These are phyloP conservation scores for Coelogynopora nodosa DNA, from an alignment of 2,888 invertebrate species.

Conservation along the genomic window DNA sequence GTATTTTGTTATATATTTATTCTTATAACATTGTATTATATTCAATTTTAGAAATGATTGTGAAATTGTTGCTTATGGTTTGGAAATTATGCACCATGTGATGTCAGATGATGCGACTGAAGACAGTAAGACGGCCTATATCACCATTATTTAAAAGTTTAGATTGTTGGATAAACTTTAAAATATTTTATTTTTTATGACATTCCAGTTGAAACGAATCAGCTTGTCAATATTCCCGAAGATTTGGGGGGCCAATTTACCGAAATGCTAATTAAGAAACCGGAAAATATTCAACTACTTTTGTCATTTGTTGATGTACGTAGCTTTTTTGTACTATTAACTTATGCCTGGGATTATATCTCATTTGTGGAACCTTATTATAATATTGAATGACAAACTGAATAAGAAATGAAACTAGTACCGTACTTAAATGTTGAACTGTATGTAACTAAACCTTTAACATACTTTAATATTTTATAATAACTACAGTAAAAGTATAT, in stretches of 20 bases:
- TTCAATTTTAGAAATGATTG: constrained; percentile 38
- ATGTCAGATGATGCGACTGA: constrained; percentile 65
- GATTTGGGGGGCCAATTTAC: constrained; percentile 70
- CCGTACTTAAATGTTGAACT: no score
- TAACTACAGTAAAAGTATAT: no score
- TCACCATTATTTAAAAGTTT: no score
- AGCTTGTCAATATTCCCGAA: constrained; percentile 50
- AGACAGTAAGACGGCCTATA: constrained; percentile 54
- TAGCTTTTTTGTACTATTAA: no score
- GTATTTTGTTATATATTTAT: neutral
- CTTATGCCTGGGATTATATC: no score
- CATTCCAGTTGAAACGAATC: neutral
- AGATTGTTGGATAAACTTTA: no score
- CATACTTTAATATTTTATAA: no score
- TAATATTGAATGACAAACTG: no score
- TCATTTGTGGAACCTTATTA: no score
- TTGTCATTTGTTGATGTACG: constrained; percentile 72
- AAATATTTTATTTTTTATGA: no score
- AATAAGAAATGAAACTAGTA: no score
- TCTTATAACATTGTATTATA: neutral
- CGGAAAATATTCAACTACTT: constrained; percentile 76
- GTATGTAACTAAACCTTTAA: no score
- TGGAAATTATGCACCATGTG: constrained; percentile 86
- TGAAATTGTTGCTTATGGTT: constrained; percentile 71
- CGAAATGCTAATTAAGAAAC: constrained; percentile 88